Conservation (phyloP, 2,888 invertebrate species). For the Exephanes ischioxanthus region DNA sequence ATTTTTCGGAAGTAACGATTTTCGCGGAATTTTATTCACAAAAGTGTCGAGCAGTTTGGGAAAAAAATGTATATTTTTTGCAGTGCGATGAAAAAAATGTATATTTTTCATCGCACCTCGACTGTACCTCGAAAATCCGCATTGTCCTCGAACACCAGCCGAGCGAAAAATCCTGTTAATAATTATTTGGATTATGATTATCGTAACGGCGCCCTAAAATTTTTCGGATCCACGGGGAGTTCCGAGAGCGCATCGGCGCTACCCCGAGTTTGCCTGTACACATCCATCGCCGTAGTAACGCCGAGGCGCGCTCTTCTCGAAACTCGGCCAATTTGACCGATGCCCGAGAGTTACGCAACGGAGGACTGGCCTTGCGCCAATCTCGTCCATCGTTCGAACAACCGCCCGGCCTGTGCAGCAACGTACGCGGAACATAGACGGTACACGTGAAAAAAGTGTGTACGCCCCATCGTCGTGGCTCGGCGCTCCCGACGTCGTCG, state of each 20-base stretch:
- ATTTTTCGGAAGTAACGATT: too few relatives aligned
- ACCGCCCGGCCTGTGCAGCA: constrained; percentile 10
- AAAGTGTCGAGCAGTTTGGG: too few relatives aligned
- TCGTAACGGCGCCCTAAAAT: not conserved
- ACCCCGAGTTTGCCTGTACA: not conserved
- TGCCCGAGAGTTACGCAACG: constrained; percentile 78
- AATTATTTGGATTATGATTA: too few relatives aligned
- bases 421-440: constrained; percentile 4
- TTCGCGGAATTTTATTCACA: too few relatives aligned
- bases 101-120: not conserved
- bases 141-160: not conserved
- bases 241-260: not conserved
- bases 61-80: too few relatives aligned
- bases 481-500: not conserved
- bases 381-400: constrained; percentile 76
- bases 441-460: not conserved
- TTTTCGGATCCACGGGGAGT: not conserved
- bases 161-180: too few relatives aligned
- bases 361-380: constrained; percentile 81
- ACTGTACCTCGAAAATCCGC: not conserved
- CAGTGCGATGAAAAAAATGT: too few relatives aligned
- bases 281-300: constrained; percentile 37
- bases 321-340: constrained; percentile 65
- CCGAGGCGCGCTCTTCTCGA: constrained; percentile 44
- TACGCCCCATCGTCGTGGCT: constrained; percentile 13